Percentiles rank a stretch among this genome's conserved stretches.
phyloP scores from a whole-genome alignment of 2,113 vertebrate genomes.

The Oncorhynchus mykiss region DNA sequence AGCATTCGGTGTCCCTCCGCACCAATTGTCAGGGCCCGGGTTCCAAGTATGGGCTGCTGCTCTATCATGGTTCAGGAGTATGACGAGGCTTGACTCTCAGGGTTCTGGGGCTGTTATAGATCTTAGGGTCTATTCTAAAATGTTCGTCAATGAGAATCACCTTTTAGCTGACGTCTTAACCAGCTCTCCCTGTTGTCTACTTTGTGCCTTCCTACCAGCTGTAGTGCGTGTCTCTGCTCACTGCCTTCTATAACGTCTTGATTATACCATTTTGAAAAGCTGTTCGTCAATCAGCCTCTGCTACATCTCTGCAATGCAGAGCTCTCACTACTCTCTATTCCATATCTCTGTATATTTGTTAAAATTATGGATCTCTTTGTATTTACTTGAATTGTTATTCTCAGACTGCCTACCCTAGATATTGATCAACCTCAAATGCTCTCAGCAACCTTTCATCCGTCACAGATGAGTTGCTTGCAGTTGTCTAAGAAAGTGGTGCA shows the following conservation, averaged over 20 bases:
- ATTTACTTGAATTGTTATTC: neutral
- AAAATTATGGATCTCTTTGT: conserved; percentile 29
- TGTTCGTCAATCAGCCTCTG: conserved; percentile 25
- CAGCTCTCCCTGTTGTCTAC: conserved; percentile 50
- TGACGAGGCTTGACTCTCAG: conserved; percentile 27
- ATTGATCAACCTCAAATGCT: conserved; percentile 31
- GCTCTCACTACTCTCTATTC: conserved; percentile 26
- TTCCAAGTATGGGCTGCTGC: conserved; percentile 47
- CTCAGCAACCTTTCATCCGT: conserved; percentile 18
- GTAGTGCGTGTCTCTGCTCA: conserved; percentile 38
- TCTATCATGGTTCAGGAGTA: conserved; percentile 49
- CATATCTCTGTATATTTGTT: conserved; percentile 13
- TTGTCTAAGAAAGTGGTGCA: conserved; percentile 19
- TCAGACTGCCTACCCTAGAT: neutral
- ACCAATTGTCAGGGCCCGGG: conserved; percentile 25
- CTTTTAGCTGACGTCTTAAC: conserved; percentile 27
- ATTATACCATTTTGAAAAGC: conserved; percentile 54
- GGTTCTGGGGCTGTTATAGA: conserved; percentile 40
- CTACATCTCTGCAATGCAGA: conserved; percentile 26
- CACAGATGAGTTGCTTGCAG: conserved; percentile 10
- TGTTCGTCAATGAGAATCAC: too few relatives aligned
- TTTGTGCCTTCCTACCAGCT: conserved; percentile 33
- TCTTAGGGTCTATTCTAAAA: neutral
- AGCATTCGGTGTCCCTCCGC: conserved; percentile 45
- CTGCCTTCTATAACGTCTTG: conserved; percentile 41